phyloP scores from a whole-genome alignment of 2,888 invertebrate genomes.

The Hylaea fasciaria region DNA sequence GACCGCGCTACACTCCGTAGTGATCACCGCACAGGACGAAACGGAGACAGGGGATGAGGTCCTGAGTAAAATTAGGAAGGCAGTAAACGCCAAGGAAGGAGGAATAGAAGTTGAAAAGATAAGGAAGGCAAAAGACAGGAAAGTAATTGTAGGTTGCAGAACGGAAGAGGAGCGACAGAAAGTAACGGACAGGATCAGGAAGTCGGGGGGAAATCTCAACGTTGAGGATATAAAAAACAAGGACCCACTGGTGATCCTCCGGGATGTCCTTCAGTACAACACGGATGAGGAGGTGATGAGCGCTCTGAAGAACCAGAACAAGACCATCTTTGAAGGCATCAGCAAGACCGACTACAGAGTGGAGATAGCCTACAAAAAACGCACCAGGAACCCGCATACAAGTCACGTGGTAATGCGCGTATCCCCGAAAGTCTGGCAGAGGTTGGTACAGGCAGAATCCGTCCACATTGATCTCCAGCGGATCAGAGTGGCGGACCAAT shows the following conservation, averaged over 20 bases:
- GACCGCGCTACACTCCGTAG: conserved; percentile 28
- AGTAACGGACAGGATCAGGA: conserved; percentile 22
- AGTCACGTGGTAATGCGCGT: too few relatives aligned
- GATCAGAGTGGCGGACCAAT: too few relatives aligned
- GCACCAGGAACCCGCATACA: too few relatives aligned
- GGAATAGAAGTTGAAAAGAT: conserved; percentile 25
- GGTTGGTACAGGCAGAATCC: too few relatives aligned
- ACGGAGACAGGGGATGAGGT: conserved; percentile 19
- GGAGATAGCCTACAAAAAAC: too few relatives aligned
- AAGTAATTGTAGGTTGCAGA: conserved; percentile 24
- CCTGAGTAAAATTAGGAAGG: conserved; percentile 18
- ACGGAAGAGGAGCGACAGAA: conserved; percentile 22
- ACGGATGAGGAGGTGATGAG: too few relatives aligned
- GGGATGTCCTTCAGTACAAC: too few relatives aligned
- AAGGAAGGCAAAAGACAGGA: conserved; percentile 32
- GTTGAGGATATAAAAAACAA: conserved; percentile 31
- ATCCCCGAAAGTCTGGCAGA: too few relatives aligned
- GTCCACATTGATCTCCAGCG: too few relatives aligned
- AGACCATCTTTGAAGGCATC: too few relatives aligned
- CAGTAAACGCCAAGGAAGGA: conserved; percentile 26
- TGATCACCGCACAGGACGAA: conserved; percentile 5
- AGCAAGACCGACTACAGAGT: too few relatives aligned
- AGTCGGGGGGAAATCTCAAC: conserved; percentile 1
- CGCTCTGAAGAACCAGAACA: too few relatives aligned
- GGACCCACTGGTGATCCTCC: conserved; percentile 28